phyloP scores from a whole-genome alignment of 2,113 vertebrate genomes.

The Vireo altiloquus region DNA sequence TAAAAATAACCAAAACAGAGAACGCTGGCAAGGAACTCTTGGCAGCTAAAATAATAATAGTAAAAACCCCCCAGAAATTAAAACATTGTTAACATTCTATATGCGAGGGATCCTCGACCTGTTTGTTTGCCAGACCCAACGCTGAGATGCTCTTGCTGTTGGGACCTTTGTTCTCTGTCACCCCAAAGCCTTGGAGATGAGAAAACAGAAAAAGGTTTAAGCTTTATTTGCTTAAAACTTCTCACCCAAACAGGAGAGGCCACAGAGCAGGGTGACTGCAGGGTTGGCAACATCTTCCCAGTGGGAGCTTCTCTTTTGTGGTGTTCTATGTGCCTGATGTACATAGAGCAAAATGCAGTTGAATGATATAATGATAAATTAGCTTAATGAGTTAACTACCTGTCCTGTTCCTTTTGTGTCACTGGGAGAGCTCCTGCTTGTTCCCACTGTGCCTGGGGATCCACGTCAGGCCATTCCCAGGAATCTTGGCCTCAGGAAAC shows the following conservation, averaged over 20 bases:
- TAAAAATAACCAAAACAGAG: slow-evolving; percentile 41
- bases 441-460: neutral
- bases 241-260: neutral
- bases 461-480: neutral
- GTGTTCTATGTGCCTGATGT: accelerated
- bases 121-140: neutral
- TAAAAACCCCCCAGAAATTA: neutral
- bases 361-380: no score
- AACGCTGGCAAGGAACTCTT: slow-evolving; percentile 31
- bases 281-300: neutral
- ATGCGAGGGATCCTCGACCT: neutral
- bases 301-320: accelerated
- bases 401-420: neutral
- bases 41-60: slow-evolving; percentile 43
- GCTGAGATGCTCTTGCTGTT: neutral
- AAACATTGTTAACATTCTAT: neutral
- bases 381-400: no score
- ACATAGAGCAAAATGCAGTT: neutral
- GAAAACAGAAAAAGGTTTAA: no score
- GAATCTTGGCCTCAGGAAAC: neutral
- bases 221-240: neutral
- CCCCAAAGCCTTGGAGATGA: neutral
- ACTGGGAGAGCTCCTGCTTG: neutral
- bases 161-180: slow-evolving; percentile 1
- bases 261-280: neutral